These are phyloP conservation scores for Electrona antarctica DNA, from an alignment of 2,113 vertebrate species.

Conservation along the genomic window DNA sequence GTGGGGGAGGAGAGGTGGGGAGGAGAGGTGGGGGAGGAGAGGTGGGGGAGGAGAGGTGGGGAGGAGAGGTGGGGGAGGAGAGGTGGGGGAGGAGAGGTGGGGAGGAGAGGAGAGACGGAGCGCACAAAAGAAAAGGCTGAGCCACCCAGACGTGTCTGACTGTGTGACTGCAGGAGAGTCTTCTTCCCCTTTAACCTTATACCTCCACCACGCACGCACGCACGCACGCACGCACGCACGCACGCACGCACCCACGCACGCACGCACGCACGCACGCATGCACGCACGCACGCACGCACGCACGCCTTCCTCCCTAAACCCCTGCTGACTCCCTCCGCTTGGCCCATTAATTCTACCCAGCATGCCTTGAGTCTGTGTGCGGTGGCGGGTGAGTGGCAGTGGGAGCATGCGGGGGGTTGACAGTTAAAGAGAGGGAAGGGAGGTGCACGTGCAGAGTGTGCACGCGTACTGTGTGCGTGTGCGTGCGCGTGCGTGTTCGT, in stretches of 20 bases:
- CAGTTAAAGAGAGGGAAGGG: constrained; percentile 4
- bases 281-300: neutral
- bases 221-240: too few relatives aligned
- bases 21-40: too few relatives aligned
- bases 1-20: too few relatives aligned
- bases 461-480: neutral
- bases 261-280: too few relatives aligned
- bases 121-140: neutral
- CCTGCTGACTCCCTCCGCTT: constrained; percentile 50
- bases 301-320: constrained; percentile 8
- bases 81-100: neutral
- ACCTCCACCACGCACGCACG: constrained; percentile 4
- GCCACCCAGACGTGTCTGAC: neutral
- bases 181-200: constrained; percentile 25
- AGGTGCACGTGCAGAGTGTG: neutral
- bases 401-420: constrained; percentile 43
- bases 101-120: neutral
- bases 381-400: constrained; percentile 43
- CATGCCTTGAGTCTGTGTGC: constrained; percentile 57
- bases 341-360: constrained; percentile 70
- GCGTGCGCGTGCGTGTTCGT: constrained; percentile 39
- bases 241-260: too few relatives aligned
- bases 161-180: neutral
- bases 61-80: neutral
- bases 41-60: too few relatives aligned